Evolutionary conservation across 2,888 invertebrate genomes (phyloP), one percentile per base, ranked within the genome.

Genomic region (Machimus rusticus): DNA sequence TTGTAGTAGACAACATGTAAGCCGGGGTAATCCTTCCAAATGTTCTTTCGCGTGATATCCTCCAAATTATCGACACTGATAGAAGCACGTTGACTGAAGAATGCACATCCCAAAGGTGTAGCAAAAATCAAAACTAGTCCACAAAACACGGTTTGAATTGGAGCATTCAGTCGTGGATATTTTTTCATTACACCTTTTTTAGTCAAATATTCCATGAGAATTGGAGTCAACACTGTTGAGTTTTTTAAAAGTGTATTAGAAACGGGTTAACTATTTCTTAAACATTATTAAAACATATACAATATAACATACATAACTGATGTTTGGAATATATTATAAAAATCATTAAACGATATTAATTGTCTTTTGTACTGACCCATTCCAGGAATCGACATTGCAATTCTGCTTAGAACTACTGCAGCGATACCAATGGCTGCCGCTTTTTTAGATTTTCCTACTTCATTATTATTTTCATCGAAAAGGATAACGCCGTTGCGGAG

Each of bases 51-150:
- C 2, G 91, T 28, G 94, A 93, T 88, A 91, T 31, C 6, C 81
- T 84, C n/a, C 28, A 74, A 76, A 3, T 14, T 37, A 16, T 43
- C 43, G 12, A 96, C 95, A 23, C 94, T 92, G 87, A 97, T 94
- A 51, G 95, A 94, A 79, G 97, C 96, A 89, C 95, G 95, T 92
- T 99, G 99, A 76, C 97, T 97, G 93, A 99, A 99, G 88, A 99
- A 94, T 12, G 99, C 99, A 93, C 99, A 99, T 90, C 98, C 98
- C 89, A 99, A 93, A 0, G 99, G 99, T 5, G 99, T 99, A 8
- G 99, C 98, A 93, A 99, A 97, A 0, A 97, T 96, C 51, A 99
- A 94, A 66, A 95, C 93, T 88, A 96, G 92, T 1, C 94, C 94
- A 90, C 95, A 95, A 87, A 96, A 92, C 0, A 94, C 90, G 39